Evolutionary conservation across 2,888 invertebrate species (phyloP), one percentile per base, ranked within the genome.

Genomic region (Anthophora plumipes): DNA sequence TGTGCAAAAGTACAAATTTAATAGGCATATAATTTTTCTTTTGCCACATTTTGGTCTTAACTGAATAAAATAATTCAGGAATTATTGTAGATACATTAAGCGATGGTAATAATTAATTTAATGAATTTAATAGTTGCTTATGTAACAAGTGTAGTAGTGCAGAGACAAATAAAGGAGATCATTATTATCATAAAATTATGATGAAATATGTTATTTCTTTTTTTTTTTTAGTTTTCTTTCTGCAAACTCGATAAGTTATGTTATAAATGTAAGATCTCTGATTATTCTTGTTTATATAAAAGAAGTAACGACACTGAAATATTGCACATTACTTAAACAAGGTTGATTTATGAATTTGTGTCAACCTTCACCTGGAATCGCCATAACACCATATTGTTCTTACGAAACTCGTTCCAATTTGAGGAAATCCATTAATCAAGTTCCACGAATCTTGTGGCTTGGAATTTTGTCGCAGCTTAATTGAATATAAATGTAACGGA

Each of bases 271-370:
- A 43, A 43, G 22, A 46, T 9, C 11, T 25, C 4, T 43, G 39
- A 61, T 61, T 46, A 5, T 17, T 14, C 6, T 11, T 25, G 9
- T 17, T 5, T 61, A 0, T 11, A 25, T 17, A 14, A 11, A 46
- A 46, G 25, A 61, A 43, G 43, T 9, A 9, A 43, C 22, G 43
- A 17, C 0, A 22, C 17, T 46, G 1, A 25, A 43, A 43, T 25
- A 22, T 43, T 46, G 22, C 9, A 17, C 17, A 25, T 17, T 14
- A 6, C 43, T 25, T 9, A 43, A 17, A 5, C 25, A 11, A 17
- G 9, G 17, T 17, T 61, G 43, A 61, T 61, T 61, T 61, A 61
- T 46, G 61, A 17, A 43, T 61, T 25, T 17, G 2, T 43, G 9
- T 25, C 17, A 61, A 46, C 1, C 22, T 22, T 43, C 41, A 43